A percentile compares a stretch with the other conserved stretches of the same genome.
phyloP scores from a whole-genome alignment of 2,113 vertebrate genomes.

The Bagarius yarrelli region DNA sequence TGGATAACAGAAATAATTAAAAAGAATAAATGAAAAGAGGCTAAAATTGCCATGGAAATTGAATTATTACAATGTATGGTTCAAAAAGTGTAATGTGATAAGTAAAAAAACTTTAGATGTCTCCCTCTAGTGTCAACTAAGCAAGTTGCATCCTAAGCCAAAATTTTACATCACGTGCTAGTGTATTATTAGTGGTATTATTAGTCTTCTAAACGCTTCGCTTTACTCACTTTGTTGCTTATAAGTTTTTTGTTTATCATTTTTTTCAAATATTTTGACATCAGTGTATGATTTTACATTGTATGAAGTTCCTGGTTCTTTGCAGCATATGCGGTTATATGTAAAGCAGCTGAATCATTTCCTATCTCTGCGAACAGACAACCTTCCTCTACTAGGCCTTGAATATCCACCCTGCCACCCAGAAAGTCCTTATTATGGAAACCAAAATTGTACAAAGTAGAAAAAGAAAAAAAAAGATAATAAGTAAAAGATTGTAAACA shows the following conservation, averaged over 20 bases:
- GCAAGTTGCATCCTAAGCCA: neutral
- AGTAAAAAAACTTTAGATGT: neutral
- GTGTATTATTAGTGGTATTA: too few species aligned
- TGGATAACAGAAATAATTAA: neutral
- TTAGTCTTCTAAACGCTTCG: neutral
- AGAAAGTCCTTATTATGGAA: neutral
- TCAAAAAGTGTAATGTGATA: neutral
- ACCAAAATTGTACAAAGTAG: neutral
- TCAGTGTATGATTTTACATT: neutral
- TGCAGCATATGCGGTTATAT: neutral
- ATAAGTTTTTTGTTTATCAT: neutral
- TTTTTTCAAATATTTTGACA: neutral
- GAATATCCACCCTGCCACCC: neutral
- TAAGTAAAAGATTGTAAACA: neutral
- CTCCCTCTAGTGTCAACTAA: conserved; percentile 50
- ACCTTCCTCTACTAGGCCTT: neutral
- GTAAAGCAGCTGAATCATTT: neutral
- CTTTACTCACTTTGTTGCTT: neutral
- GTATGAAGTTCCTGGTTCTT: neutral
- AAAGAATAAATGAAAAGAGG: too few species aligned
- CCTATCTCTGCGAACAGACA: neutral
- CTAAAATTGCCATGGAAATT: neutral
- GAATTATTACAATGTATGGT: neutral
- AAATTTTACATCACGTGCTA: too few species aligned
- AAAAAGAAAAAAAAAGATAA: too few species aligned